phyloP scores from a whole-genome alignment of 2,113 vertebrate genomes.

The Nanorana parkeri region DNA sequence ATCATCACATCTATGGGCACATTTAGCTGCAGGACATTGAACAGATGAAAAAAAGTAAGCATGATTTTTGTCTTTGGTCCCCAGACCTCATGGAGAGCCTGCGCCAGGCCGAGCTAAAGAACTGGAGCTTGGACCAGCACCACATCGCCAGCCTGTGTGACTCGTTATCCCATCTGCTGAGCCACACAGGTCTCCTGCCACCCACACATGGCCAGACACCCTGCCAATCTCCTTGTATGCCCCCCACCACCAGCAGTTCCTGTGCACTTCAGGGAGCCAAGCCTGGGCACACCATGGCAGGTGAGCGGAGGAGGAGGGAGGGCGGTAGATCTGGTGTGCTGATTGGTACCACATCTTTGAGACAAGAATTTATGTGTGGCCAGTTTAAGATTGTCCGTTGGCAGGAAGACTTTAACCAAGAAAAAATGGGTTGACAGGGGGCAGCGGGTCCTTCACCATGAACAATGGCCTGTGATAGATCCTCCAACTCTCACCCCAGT shows the following conservation, averaged over 20 bases:
- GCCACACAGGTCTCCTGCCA: slow-evolving; percentile 80
- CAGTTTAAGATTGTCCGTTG: too few relatives aligned
- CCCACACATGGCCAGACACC: slow-evolving; percentile 60
- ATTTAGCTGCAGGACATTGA: too few relatives aligned
- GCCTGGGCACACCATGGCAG: slow-evolving; percentile 78
- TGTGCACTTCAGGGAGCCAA: slow-evolving; percentile 80
- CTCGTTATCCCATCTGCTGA: slow-evolving; percentile 82
- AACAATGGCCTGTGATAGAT: too few relatives aligned
- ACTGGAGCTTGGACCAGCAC: slow-evolving; percentile 83
- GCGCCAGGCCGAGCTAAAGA: slow-evolving; percentile 81
- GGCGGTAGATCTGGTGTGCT: not conserved
- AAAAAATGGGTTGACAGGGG: too few relatives aligned
- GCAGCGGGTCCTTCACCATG: too few relatives aligned
- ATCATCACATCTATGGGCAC: too few relatives aligned
- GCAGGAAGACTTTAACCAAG: too few relatives aligned
- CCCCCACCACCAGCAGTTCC: slow-evolving; percentile 68
- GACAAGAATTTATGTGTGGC: too few relatives aligned
- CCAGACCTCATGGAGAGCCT: slow-evolving; percentile 82
- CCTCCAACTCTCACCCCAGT: too few relatives aligned
- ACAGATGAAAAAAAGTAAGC: too few relatives aligned
- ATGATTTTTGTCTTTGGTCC: not conserved
- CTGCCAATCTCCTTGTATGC: slow-evolving; percentile 69
- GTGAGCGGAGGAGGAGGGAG: slow-evolving; percentile 56
- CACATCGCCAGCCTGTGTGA: slow-evolving; percentile 83
- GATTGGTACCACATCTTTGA: too few relatives aligned